These are phyloP conservation scores for Pluvialis apricaria DNA, from an alignment of 2,113 vertebrate species.

Conservation along the genomic window DNA sequence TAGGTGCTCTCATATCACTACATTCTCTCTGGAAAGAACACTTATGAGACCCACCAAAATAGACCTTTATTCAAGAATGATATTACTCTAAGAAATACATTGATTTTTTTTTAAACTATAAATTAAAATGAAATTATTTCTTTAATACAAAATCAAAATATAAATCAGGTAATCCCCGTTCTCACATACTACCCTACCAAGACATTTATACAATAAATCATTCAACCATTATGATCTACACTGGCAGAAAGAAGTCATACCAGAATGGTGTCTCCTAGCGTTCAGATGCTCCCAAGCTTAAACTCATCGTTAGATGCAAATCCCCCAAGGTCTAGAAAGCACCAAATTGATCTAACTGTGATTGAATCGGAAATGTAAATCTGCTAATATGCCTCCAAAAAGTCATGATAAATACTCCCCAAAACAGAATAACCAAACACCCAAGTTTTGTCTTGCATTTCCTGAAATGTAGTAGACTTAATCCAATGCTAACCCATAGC, in stretches of 20 bases:
- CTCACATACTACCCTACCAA: neutral
- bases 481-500: neutral
- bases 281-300: neutral
- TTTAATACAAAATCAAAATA: neutral
- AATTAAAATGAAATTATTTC: neutral
- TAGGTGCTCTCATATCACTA: neutral
- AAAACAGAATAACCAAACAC: neutral
- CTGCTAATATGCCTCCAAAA: neutral
- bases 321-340: neutral
- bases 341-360: neutral
- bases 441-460: neutral
- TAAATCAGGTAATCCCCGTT: neutral
- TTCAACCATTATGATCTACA: neutral
- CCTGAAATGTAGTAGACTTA: neutral
- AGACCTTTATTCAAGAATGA: neutral
- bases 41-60: neutral
- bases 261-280: neutral
- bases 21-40: neutral
- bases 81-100: neutral
- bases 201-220: neutral
- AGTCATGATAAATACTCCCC: neutral
- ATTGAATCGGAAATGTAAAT: neutral
- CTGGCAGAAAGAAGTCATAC: neutral
- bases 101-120: too few species aligned
- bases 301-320: neutral